Percentiles rank a stretch among this genome's conserved stretches.
Conservation (phyloP, 2,888 invertebrate species). For the Alitta virens region DNA sequence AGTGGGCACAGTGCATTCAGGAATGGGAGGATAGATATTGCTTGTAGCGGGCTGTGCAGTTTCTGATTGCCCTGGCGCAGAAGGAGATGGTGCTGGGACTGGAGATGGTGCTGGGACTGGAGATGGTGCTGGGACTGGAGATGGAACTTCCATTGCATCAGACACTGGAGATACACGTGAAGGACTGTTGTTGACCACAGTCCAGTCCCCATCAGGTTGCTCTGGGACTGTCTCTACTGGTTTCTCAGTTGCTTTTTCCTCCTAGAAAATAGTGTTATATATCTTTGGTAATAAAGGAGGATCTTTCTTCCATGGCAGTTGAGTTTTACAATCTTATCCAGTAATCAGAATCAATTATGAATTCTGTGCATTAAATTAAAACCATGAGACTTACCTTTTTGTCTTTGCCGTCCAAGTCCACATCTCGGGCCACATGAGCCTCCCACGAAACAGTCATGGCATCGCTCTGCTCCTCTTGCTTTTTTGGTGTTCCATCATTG, state of each 20-base stretch:
- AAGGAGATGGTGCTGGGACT: background rate
- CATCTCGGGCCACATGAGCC: background rate
- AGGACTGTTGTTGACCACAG: background rate
- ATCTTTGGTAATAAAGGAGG: too few species aligned
- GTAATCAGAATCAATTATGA: too few species aligned
- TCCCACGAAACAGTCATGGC: too few species aligned
- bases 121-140: background rate
- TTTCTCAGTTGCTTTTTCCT: background rate
- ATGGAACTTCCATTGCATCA: background rate
- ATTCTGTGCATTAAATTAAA: too few species aligned
- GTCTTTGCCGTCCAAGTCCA: background rate
- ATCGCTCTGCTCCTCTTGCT: background rate
- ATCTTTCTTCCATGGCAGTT: too few species aligned
- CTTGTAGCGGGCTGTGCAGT: too few species aligned
- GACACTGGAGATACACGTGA: background rate
- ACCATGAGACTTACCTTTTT: background rate
- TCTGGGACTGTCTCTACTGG: background rate
- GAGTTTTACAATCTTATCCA: too few species aligned
- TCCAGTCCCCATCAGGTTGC: constrained; percentile 9
- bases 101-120: background rate
- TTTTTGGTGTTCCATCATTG: background rate
- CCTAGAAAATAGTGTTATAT: too few species aligned
- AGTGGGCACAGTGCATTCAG: too few species aligned
- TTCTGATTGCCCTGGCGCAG: too few species aligned
- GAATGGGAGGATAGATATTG: too few species aligned